Evolutionary conservation across 2,888 invertebrate genomes (phyloP), one percentile per base, ranked within the genome.

Genomic region (Trissonchulus latispiculum): DNA sequence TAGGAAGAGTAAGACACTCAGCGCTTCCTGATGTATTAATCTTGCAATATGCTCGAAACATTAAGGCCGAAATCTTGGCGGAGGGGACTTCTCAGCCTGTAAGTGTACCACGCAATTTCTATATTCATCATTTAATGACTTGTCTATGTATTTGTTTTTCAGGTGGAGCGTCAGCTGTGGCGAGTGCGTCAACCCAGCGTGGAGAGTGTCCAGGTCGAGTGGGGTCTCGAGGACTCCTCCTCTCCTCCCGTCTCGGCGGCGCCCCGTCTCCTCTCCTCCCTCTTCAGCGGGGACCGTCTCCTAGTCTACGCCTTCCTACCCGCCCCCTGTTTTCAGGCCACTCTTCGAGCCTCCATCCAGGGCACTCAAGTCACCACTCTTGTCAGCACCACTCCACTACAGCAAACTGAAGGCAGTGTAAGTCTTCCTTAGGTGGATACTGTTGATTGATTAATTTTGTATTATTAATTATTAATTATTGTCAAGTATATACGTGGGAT

Each of bases 251-350:
- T 79, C 33, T 36, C n/a, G 0, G 83, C 83, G 74, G 83, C 83
- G 2, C 84, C 84, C 1, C 73, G 77, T 33, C 78, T 78, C 62
- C 81, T 83, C 72, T 81, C 80, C 2, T 79, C 83, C n/a, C 77
- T 84, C 28, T 84, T 84, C 77, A 83, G 77, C 77, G 83, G 84
- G 0, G 79, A 81, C 2, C 76, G 83, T 73, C 81, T 81, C 61
- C 81, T 84, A 35, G 78, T 83, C 36, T 83, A 83, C 76, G 83
- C 83, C 33, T 83, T 81, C n/a, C 36, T 69, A 78, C 36, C 31
- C 31, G n/a, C n/a, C n/a, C 29, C 29, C 36, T 32, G 37, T 61
- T 71, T 75, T 33, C 74, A 83, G 83, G 84, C 83, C 1, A 81
- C 81, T 23, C 75, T 84, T 73, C 80, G 77, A 70, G 84, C 84